phyloP scores from a whole-genome alignment of 2,113 vertebrate species.

The Oreochromis niloticus region DNA sequence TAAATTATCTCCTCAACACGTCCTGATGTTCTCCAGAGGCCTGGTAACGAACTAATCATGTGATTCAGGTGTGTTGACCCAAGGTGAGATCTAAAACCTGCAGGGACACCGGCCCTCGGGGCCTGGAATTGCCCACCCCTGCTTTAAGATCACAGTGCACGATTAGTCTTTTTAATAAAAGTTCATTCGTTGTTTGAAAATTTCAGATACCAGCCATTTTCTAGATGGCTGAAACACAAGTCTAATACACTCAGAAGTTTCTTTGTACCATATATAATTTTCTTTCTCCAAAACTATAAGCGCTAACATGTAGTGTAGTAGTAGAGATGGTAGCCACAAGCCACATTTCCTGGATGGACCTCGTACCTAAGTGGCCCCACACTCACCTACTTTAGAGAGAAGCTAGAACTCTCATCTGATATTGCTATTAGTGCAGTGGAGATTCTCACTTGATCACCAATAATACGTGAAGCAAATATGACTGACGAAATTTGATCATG shows the following conservation, averaged over 20 bases:
- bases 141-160: background rate
- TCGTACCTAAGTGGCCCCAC: background rate
- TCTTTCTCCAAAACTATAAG: fast-evolving
- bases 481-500: background rate
- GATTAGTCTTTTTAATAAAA: background rate
- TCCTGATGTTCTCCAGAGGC: no score
- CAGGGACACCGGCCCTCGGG: no score
- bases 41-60: no score
- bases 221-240: background rate
- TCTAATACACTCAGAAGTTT: background rate
- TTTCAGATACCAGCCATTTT: background rate
- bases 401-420: background rate
- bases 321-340: background rate
- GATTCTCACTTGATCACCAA: no score
- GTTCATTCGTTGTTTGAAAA: background rate
- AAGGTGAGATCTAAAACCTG: no score
- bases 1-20: no score
- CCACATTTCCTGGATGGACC: background rate
- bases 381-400: background rate
- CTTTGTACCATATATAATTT: background rate
- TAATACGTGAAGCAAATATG: background rate
- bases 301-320: background rate
- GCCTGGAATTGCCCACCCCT: no score
- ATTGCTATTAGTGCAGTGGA: background rate
- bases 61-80: no score